These are phyloP conservation scores for Caenorhabditis doughertyi DNA, from an alignment of 2,888 invertebrate species.

Conservation along the genomic window DNA sequence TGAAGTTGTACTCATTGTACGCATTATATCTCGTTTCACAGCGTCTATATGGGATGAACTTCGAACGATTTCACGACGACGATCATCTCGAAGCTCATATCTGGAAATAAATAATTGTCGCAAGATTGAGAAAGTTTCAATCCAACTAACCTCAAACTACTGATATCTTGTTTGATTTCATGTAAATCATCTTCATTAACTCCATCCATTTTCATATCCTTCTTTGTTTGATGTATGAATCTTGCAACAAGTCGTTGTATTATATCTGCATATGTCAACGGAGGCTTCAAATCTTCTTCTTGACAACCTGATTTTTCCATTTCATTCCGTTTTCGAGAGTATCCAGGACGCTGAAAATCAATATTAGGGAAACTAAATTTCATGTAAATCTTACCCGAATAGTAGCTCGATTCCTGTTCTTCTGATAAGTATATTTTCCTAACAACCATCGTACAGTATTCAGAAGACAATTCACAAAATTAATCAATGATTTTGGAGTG, in stretches of 20 bases:
- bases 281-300: conserved; percentile 72
- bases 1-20: conserved; percentile 81
- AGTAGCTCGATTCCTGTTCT: conserved; percentile 79
- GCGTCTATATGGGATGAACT: conserved; percentile 84
- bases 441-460: conserved; percentile 77
- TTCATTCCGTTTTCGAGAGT: conserved; percentile 75
- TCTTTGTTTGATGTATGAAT: conserved; percentile 83
- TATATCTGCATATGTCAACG: conserved; percentile 83
- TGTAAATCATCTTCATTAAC: conserved; percentile 86
- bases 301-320: conserved; percentile 65
- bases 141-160: conserved; percentile 84
- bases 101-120: conserved; percentile 77
- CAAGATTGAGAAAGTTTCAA: not conserved
- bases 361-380: not conserved
- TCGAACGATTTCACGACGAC: conserved; percentile 84
- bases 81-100: conserved; percentile 85
- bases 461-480: conserved; percentile 75
- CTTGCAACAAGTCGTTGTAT: conserved; percentile 84
- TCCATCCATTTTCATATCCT: conserved; percentile 85
- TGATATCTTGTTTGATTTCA: conserved; percentile 86
- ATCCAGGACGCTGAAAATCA: conserved; percentile 78
- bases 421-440: conserved; percentile 79
- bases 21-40: conserved; percentile 84
- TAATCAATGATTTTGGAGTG: conserved; percentile 84
- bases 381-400: conserved; percentile 77